Percentiles rank a stretch among this genome's conserved stretches.
Evolutionary conservation across 2,113 vertebrate genomes (phyloP).

Genomic region (Halcyon senegalensis): DNA sequence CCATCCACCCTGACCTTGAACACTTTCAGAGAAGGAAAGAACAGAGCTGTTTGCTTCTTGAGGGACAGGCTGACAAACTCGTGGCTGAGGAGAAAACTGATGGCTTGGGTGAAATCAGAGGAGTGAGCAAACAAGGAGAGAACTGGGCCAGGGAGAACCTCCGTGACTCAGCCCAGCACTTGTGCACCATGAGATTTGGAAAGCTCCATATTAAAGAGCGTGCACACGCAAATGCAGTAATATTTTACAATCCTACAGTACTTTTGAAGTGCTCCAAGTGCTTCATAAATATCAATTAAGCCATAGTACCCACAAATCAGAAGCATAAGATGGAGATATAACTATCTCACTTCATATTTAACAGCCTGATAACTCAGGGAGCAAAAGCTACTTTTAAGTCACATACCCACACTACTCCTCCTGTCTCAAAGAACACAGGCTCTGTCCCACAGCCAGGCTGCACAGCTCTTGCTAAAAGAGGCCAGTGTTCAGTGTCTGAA

Average conservation of each 20-base stretch:
- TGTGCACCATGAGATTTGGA: background rate
- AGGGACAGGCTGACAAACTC: background rate
- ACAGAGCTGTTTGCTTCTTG: background rate
- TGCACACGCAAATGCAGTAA: background rate
- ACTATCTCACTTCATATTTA: background rate
- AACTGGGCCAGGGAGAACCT: background rate
- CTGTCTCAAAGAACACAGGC: background rate
- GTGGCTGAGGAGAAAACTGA: background rate
- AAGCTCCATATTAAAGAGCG: accelerated
- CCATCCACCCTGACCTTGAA: background rate
- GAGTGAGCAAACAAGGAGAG: background rate
- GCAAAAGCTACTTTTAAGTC: background rate
- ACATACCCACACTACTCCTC: background rate
- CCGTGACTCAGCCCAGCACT: accelerated
- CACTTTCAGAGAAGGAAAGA: background rate
- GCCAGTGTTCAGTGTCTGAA: background rate
- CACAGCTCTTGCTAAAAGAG: background rate
- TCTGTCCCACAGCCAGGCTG: background rate
- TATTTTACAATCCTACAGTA: background rate
- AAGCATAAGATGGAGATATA: background rate
- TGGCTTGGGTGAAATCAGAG: background rate
- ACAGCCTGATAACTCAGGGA: background rate
- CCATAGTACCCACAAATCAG: background rate
- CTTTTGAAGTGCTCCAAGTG: background rate
- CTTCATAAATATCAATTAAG: background rate